These are phyloP conservation scores for Tadarida brasiliensis DNA, from an alignment of 2,797 vertebrate species.

Conservation along the genomic window DNA sequence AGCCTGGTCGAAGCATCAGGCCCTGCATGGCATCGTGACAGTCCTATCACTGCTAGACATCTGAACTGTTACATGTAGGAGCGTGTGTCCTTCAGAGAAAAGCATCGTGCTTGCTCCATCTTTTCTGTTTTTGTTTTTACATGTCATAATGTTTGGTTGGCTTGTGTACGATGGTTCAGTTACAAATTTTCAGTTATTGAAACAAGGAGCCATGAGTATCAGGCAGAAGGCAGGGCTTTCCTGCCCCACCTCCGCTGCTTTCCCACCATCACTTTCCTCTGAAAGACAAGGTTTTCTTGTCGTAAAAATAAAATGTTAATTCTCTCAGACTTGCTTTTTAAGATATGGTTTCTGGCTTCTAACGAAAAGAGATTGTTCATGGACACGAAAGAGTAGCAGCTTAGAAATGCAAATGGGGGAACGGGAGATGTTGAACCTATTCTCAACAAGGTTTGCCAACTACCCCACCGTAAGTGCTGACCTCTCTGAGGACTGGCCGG, in stretches of 20 bases:
- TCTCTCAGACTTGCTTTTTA: slow-evolving; percentile 65
- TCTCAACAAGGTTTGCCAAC: not conserved
- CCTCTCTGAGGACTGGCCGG: not conserved
- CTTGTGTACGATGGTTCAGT: not conserved
- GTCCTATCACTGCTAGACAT: slow-evolving; percentile 38
- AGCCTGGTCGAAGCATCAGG: not conserved
- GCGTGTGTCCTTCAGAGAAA: slow-evolving; percentile 28
- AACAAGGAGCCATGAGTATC: not conserved
- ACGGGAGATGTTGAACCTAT: not conserved
- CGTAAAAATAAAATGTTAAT: slow-evolving; percentile 74
- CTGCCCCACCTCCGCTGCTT: not conserved
- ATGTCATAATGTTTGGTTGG: not conserved
- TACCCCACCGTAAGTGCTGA: accelerated
- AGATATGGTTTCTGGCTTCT: slow-evolving; percentile 65
- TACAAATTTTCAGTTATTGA: not conserved
- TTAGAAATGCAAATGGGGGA: slow-evolving; percentile 6
- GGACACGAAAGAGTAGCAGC: slow-evolving; percentile 57
- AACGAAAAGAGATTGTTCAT: slow-evolving; percentile 69
- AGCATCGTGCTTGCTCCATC: not conserved
- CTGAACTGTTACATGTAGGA: not conserved
- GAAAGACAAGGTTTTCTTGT: slow-evolving; percentile 68
- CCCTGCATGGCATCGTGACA: not conserved
- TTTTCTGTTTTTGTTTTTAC: slow-evolving; percentile 24
- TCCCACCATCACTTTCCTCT: not conserved
- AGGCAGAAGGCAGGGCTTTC: slow-evolving; percentile 27